Base-by-base conservation (phyloP, 2,113 vertebrate species). In the Dipodomys spectabilis region DNA sequence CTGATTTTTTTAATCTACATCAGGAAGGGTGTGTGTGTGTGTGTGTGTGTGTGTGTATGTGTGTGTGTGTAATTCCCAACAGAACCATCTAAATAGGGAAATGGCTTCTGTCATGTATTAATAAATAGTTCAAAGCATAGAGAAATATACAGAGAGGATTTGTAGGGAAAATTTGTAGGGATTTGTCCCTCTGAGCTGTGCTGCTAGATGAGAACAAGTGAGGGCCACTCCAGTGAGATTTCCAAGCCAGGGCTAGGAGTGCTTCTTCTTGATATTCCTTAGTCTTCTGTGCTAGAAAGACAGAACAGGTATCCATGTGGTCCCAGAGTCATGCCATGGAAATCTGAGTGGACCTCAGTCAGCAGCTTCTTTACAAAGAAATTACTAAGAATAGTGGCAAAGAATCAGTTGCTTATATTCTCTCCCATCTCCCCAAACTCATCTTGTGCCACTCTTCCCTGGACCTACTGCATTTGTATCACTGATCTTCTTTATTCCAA, bases 21-120 rank as follows among this genome's bases (percentile, higher is more conserved):
- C 72, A 88, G 93, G 84, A 83, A 44, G 65, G 44, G 82, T 49
- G 45, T 49, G 45, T 57, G 53, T 57, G 53, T 44, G 82, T 49
- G 49, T 49, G 49, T 57, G 53, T 57, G 53, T 57, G 53, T 57
- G 53, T 57, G 53, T 57, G 53, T 57, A 16, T 57, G 53, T 57
- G 53, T 57, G 53, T 57, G 53, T 57, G 16, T 86, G 57, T 32
- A 53, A 92, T 97, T 97, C 94, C 95, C 89, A 97, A 96, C 44
- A 75, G 95, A 97, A 67, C 85, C 82, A 82, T 96, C 23, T 92
- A 94, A 79, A 95, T 91, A 93, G 90, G 74, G 96, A 97, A 97
- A 96, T 89, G 91, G 90, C 74, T 96, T 89, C 39, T 93, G 88
- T 95, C 94, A 94, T 91, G 64, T 95, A 97, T 96, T 95, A 97